Evolutionary conservation across 2,113 vertebrate genomes (phyloP), one percentile per base, ranked within the genome.

Genomic region (Aspiorhynchus laticeps): DNA sequence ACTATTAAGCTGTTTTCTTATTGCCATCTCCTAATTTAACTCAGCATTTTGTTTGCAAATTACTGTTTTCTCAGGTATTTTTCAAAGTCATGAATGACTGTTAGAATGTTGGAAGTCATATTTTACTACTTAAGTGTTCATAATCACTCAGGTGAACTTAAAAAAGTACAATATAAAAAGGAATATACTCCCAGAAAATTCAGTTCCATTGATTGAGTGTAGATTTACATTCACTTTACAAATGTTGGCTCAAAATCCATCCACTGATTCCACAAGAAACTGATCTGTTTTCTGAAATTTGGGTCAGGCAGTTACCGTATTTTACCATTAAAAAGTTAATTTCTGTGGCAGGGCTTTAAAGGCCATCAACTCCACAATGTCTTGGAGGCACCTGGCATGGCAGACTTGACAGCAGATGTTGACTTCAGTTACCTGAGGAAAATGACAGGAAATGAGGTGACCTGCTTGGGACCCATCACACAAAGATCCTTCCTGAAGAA

Each of bases 381-480:
- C 31, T 92, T 99, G 69, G 88, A 31, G 28, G 94, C 94, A 15
- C 98, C 98, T 0, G 98, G 98, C 33, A 95, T 94, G 0, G 98
- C 98, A 9, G 98, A 99, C 91, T 94, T 99, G 87, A 99, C 98
- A 0, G 97, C 98, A 2, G 98, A 99, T 1, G 97, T 99, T 87
- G 98, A 99, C 87, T 99, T 99, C 93, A 96, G 95, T 87, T 99
- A 96, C 80, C 93, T 99, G 89, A 94, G 93, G 41, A 95, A 92
- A 89, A 95, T 96, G 93, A 91, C 93, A 0, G 95, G 95, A 91
- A 93, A 91, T 21, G 91, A 85, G 87, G 95, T 97, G 89, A 93
- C 94, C 59, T 96, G 95, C 0, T 21, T 98, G 33, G 98, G 98
- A 2, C 98, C 98, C 0, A 51, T 98, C 88, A 90, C 92, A 33